phyloP scores from a whole-genome alignment of 2,888 invertebrate species.

The Strigamia transsilvanica region DNA sequence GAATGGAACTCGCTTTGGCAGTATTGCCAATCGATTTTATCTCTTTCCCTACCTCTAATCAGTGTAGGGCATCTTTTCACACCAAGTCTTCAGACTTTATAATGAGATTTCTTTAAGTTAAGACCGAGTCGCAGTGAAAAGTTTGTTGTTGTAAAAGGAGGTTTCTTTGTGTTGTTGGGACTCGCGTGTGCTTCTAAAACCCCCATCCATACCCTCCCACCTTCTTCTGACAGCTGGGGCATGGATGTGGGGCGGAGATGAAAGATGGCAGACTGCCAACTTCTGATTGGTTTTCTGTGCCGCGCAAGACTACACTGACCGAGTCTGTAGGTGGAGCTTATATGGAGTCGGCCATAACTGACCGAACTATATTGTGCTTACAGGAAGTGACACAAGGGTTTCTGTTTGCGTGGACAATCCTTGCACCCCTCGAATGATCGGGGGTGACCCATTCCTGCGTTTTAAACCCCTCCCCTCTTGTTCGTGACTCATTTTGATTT shows the following conservation, averaged over 20 bases:
- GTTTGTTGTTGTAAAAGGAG: constrained; percentile 20
- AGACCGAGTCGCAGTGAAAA: constrained; percentile 12
- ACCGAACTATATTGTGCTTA: constrained; percentile 51
- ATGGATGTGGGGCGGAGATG: constrained; percentile 51
- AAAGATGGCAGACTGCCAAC: constrained; percentile 47
- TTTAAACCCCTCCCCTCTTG: neutral
- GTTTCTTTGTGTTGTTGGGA: constrained; percentile 33
- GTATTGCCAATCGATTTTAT: constrained; percentile 38
- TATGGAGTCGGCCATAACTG: constrained; percentile 52
- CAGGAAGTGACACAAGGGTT: constrained; percentile 10
- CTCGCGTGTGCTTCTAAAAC: constrained; percentile 28
- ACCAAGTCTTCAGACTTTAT: constrained; percentile 18
- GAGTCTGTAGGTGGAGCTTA: constrained; percentile 52
- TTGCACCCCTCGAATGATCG: neutral
- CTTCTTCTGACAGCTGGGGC: constrained; percentile 52
- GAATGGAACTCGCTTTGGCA: constrained; percentile 16
- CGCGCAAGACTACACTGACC: constrained; percentile 52
- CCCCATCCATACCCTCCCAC: constrained; percentile 36
- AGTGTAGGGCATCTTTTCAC: constrained; percentile 24
- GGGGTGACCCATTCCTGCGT: constrained; percentile 2
- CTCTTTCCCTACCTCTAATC: neutral
- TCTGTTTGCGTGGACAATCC: constrained; percentile 14
- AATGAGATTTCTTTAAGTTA: constrained; percentile 7
- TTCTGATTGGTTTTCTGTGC: constrained; percentile 53
- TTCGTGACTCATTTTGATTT: constrained; percentile 43